These are phyloP conservation scores for Sphyrna mokarran DNA, from an alignment of 2,113 vertebrate genomes.

Conservation along the genomic window DNA sequence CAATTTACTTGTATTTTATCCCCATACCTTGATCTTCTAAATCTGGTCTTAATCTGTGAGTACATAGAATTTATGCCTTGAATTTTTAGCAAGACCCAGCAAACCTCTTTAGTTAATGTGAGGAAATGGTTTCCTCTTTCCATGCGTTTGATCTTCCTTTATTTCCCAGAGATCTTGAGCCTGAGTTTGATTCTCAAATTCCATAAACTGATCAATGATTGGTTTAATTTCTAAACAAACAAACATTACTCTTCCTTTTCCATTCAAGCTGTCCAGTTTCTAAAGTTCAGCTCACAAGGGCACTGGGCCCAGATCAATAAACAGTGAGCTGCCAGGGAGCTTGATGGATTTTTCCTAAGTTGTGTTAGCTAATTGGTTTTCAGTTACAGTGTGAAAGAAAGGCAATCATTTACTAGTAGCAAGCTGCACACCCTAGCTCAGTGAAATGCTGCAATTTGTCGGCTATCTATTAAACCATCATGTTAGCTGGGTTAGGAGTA, in stretches of 20 bases:
- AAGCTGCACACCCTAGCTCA: neutral
- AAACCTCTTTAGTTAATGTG: neutral
- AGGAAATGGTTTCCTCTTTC: neutral
- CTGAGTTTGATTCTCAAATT: neutral
- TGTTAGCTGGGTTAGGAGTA: neutral
- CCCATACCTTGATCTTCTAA: neutral
- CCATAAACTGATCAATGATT: neutral
- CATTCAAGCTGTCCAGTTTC: neutral
- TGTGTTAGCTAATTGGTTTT: neutral
- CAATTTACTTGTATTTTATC: neutral
- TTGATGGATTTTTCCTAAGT: neutral
- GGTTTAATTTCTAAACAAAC: neutral
- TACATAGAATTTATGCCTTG: neutral
- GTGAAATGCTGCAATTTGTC: neutral
- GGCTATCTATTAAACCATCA: neutral
- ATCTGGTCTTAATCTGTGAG: neutral
- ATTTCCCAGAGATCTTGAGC: neutral
- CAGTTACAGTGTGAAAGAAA: neutral
- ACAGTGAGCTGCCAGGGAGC: neutral
- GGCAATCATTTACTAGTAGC: neutral
- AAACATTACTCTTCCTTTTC: neutral
- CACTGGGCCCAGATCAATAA: neutral
- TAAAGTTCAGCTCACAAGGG: neutral
- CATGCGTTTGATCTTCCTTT: neutral
- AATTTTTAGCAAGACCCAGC: neutral